Evolutionary conservation across 1,140 invertebrate genomes (phyloP), one percentile per base, ranked within the genome.

Genomic region (Lordiphosa clarofinis): DNA sequence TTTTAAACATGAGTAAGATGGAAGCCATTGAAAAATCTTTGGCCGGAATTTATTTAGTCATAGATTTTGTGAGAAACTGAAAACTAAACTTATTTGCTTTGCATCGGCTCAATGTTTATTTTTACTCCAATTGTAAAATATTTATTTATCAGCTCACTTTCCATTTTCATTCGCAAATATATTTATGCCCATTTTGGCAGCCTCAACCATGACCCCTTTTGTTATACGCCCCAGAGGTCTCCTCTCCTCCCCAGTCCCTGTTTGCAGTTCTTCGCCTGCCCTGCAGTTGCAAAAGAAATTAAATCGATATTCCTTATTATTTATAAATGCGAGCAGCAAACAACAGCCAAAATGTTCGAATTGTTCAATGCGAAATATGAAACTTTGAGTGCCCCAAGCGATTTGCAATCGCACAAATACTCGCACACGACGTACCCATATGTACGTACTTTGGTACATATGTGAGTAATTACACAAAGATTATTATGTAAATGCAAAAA

Each of bases 231-330:
- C 15, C 31, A 21, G 19, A 11, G 13, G 28, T 28, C 35, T 42
- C 49, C 12, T 12, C 28, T 8, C 7, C 28, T 31, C 7, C 9
- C 7, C 43, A 31, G 12, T 50, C 54, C 21, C 6, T 40, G 56
- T 50, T 68, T 55, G 64, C 43, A 69, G 56, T 62, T 68, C 65
- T 48, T 39, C 60, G 42, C 59, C 28, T 35, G 50, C 33, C 44
- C 28, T 55, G 60, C 60, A 64, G 36, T 44, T 24, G 57, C 28
- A 40, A 59, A 56, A 62, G 70, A 47, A 79, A 71, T 81, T 81
- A 81, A 81, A 81, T 81, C 75, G 75, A 81, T 81, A 81, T 74
- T 74, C 56, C 62, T 81, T 81, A 81, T 81, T 81, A 81, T 81
- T 81, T 81, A 81, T 81, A 81, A 78, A 78, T 79, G 69, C 53